Base-by-base conservation (phyloP, 1,140 invertebrate species). In the Drosophila mayri region DNA sequence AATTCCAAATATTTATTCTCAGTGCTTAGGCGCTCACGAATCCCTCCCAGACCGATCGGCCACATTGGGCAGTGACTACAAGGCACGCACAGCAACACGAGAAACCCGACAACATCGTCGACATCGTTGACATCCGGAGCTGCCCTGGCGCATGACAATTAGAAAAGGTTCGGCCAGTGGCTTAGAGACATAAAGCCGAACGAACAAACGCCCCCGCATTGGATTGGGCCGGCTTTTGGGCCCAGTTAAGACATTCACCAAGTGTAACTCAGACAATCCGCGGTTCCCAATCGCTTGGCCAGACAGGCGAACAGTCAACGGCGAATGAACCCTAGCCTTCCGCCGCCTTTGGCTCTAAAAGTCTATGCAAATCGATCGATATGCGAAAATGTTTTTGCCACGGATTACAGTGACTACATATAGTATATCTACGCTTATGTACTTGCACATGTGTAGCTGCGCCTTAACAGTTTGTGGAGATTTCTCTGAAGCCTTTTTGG, bases 51-150 rank as follows among this genome's bases (percentile, higher is more conserved):
- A 28, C 59, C 37, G 65, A 63, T 66, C 28, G 75, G 49, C 67
- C 67, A 60, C 58, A 54, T 55, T 35, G 32, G 37, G 25, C 25
- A 41, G 11, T 25, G 8, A 43, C 55, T 43, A 84, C 81, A 84
- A 85, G 81, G 81, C 81, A 85, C 81, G 81, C 82, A 85, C 81
- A 46, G 41, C 66, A 11, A 60, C 54, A 54, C 50, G 38, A 58
- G 38, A 68, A 44, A 55, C 61, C 8, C 40, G 16, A 75, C 59
- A 44, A 60, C 60, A 71, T 70, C 67, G 54, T 52, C 57, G 60
- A 79, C 76, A 75, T 72, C 50, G 76, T 60, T 81, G 74, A 85
- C 84, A 88, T 88, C 84, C 84, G 84, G 85, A 73, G 85, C 63
- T 65, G 77, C 59, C 64, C 59, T 46, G 58, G 52, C 74, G 84